These are phyloP conservation scores for Cybosia mesomella DNA, from an alignment of 2,888 invertebrate genomes.

Conservation along the genomic window DNA sequence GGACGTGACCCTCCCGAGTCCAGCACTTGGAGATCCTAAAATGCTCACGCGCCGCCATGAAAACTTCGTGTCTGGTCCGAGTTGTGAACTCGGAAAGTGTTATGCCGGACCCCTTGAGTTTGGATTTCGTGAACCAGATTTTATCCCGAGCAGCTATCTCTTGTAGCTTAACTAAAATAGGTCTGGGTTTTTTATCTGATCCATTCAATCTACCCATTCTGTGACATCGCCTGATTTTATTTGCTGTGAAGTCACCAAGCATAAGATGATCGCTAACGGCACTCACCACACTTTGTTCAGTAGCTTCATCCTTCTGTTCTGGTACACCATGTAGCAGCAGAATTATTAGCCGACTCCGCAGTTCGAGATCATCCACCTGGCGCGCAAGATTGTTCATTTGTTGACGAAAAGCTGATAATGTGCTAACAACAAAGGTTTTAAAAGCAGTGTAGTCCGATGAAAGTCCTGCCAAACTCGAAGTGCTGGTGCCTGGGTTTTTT, in stretches of 20 bases:
- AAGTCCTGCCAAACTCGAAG: neutral
- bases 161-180: neutral
- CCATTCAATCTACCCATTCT: neutral
- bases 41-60: no score
- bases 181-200: no score
- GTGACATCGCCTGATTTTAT: neutral
- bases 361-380: neutral
- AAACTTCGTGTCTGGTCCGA: no score
- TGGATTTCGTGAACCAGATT: no score
- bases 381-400: neutral
- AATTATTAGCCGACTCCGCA: neutral
- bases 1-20: no score
- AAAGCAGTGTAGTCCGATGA: neutral
- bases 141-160: neutral
- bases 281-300: neutral
- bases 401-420: neutral
- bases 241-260: neutral
- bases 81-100: no score
- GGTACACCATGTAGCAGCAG: neutral
- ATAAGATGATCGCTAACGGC: neutral
- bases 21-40: no score
- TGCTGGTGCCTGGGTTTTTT: neutral
- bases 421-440: neutral
- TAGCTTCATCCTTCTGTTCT: neutral
- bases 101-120: no score